Evolutionary conservation across 2,797 vertebrate species (phyloP).

Genomic region (Enteromius argenteus): DNA sequence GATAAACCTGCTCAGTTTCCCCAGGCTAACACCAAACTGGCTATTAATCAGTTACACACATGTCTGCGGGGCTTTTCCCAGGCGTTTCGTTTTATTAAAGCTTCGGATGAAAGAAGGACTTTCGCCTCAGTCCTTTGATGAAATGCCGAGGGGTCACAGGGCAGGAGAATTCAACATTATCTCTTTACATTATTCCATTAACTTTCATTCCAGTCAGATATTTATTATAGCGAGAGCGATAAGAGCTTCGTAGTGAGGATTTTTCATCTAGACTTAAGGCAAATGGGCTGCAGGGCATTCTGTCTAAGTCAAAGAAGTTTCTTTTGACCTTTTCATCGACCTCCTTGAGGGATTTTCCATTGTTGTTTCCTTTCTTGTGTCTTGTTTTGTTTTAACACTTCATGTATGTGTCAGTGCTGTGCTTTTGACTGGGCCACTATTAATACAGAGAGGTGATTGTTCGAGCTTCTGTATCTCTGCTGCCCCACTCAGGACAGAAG

Average conservation of each 20-base stretch:
- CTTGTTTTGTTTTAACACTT: conserved; percentile 39
- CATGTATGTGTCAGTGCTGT: conserved; percentile 19
- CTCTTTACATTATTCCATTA: conserved; percentile 52
- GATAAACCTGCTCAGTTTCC: conserved; percentile 47
- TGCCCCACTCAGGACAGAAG: conserved; percentile 77
- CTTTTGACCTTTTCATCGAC: conserved; percentile 43
- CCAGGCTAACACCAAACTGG: conserved; percentile 30
- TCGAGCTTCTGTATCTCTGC: conserved; percentile 76
- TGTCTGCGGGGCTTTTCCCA: conserved; percentile 22
- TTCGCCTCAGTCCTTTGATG: conserved; percentile 44
- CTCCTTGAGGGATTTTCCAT: conserved; percentile 31
- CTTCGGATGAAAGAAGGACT: conserved; percentile 36
- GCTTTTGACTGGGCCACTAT: conserved; percentile 16
- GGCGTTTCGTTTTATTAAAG: conserved; percentile 40
- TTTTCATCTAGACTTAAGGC: conserved; percentile 15
- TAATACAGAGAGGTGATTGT: conserved; percentile 24
- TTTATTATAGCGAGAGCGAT: conserved; percentile 27
- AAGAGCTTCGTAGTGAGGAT: conserved; percentile 28
- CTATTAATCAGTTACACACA: conserved; percentile 53
- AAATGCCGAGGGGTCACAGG: conserved; percentile 20
- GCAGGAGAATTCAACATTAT: conserved; percentile 38
- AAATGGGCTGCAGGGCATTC: neutral
- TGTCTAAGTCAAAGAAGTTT: conserved; percentile 34
- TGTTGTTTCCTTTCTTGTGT: conserved; percentile 35
- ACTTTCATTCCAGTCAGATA: conserved; percentile 42